Base-by-base conservation (phyloP, 2,888 invertebrate species). In the Arge pagana region DNA sequence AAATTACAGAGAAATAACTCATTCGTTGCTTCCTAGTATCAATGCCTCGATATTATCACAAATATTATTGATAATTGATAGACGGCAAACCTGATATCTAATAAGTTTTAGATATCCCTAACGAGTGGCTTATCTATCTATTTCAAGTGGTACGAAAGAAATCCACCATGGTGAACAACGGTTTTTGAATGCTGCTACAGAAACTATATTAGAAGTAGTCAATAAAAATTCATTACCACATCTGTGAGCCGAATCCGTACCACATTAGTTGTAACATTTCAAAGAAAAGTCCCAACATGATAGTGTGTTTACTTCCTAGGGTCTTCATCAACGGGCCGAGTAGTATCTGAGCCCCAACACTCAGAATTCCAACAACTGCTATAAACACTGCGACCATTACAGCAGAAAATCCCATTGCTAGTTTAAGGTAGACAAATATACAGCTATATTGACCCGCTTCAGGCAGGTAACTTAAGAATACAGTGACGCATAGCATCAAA, bases 371-470 rank as follows among this genome's bases (percentile, higher is more conserved):
- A 55, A 98, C 93, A 56, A 96, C 86, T 59, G 98, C 99, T 71
- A 99, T 98, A 78, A 96, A 99, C 65, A 96, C 88, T 51, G 98
- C 96, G 66, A 99, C 97, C 84, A 94, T 92, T 71, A 93, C 88
- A 54, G 89, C 90, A 65, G 89, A 90, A 80, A 99, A 99, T 62
- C 93, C 94, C 90, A 99, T 96, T 70, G 87, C 95, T 75, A 98
- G 83, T 81, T 94, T 94, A 63, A 99, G 84, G 80, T 99, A 99
- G 68, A 99, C 98, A 81, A 99, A 99, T 81, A 99, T 97, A 81
- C 98, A 98, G 53, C 98, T 98, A 80, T 99, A 99, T 81, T 99
- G 96, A 62, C 98, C 98, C 31, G 93, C 93, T 80, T 99, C 99
- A 2, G 99, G 98, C 65, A 99, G 82, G 80, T 99, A 99, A 16